Percentiles rank a stretch among this genome's conserved stretches.
Conservation (phyloP, 2,888 invertebrate genomes). For the Acleris cristana region DNA sequence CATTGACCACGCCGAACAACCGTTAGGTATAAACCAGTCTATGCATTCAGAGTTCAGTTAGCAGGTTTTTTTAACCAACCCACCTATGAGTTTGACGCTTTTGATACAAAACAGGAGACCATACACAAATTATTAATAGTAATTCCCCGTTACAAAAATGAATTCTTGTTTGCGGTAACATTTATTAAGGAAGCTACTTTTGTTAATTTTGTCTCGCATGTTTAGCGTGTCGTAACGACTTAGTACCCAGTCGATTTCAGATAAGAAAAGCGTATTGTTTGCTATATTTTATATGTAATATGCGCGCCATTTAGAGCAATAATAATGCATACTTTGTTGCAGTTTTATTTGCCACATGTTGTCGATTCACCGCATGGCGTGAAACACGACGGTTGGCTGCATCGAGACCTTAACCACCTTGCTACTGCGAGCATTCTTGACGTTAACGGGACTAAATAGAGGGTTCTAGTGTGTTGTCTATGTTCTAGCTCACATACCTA, state of each 20-base stretch:
- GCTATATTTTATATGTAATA: too few relatives aligned
- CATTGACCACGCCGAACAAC: slow-evolving; percentile 31
- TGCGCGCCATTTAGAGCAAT: neutral
- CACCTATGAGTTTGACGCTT: too few relatives aligned
- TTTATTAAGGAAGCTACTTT: too few relatives aligned
- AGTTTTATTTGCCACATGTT: slow-evolving; percentile 42
- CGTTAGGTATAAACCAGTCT: slow-evolving; percentile 27
- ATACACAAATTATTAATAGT: too few relatives aligned
- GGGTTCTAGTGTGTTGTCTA: slow-evolving; percentile 7
- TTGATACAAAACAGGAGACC: too few relatives aligned
- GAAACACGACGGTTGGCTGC: slow-evolving; percentile 37
- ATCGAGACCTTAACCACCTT: neutral
- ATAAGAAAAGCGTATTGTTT: too few relatives aligned
- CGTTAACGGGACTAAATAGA: slow-evolving; percentile 39
- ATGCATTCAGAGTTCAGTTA: neutral
- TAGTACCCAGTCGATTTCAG: too few relatives aligned
- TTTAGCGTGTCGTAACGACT: too few relatives aligned
- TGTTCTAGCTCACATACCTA: neutral
- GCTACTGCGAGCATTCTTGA: slow-evolving; percentile 5
- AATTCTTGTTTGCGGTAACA: too few relatives aligned
- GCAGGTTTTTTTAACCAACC: slow-evolving; percentile 1
- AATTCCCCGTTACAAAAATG: too few relatives aligned
- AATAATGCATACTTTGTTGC: neutral
- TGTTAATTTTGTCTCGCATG: too few relatives aligned
- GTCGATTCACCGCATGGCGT: slow-evolving; percentile 47